Conservation (phyloP, 2,113 vertebrate species). For the Apteryx owenii region DNA sequence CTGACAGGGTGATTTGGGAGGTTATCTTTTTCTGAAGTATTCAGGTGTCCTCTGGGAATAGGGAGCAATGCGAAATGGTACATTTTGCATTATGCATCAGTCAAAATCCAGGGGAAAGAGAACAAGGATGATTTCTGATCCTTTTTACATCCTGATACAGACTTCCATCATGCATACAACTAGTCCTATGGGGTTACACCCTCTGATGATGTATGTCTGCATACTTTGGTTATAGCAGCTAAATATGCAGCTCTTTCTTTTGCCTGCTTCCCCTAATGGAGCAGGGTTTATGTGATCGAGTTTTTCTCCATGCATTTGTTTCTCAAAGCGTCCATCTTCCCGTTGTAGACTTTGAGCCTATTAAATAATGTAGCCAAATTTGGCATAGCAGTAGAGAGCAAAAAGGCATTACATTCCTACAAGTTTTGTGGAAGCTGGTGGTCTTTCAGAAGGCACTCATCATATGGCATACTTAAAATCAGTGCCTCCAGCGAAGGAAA, state of each 20-base stretch:
- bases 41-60: background rate
- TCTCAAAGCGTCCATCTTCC: background rate
- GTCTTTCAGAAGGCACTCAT: background rate
- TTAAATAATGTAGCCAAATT: background rate
- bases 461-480: background rate
- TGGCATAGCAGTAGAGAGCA: background rate
- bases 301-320: background rate
- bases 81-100: background rate
- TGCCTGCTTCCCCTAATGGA: background rate
- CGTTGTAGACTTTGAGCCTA: background rate
- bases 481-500: background rate
- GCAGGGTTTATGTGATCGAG: background rate
- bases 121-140: background rate
- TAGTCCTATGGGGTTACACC: background rate
- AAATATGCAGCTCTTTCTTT: background rate
- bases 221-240: background rate
- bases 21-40: background rate
- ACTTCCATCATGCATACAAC: background rate
- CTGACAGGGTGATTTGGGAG: background rate
- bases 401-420: background rate
- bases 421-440: background rate
- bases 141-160: constrained; percentile 8
- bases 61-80: background rate
- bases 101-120: background rate
- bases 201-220: background rate